A percentile compares a stretch with the other conserved stretches of the same genome.
phyloP scores from a whole-genome alignment of 2,113 vertebrate species.

The Trinectes maculatus region DNA sequence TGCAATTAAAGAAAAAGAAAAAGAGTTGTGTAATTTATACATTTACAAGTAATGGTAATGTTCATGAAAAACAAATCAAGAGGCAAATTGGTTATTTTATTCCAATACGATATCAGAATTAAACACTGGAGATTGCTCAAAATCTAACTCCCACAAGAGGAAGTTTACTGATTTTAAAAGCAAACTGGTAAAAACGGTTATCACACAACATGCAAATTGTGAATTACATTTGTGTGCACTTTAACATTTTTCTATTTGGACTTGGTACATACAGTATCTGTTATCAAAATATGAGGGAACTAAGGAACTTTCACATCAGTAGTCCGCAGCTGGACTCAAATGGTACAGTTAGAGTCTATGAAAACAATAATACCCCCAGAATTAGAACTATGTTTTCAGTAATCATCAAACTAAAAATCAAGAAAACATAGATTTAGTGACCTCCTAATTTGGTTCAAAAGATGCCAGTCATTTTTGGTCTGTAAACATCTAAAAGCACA shows the following conservation, averaged over 20 bases:
- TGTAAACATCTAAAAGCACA: slow-evolving; percentile 24
- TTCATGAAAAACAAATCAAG: background rate
- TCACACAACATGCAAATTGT: slow-evolving; percentile 19
- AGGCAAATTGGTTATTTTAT: slow-evolving; percentile 24
- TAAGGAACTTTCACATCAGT: background rate
- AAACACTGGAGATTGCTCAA: background rate
- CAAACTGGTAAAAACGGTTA: slow-evolving; percentile 26
- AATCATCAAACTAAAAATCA: background rate
- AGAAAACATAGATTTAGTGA: background rate
- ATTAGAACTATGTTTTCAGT: background rate
- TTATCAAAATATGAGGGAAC: slow-evolving; percentile 20
- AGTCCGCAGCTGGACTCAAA: background rate
- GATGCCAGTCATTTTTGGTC: background rate
- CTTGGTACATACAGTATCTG: background rate
- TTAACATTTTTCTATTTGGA: background rate
- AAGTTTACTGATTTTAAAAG: background rate
- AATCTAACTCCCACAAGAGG: background rate
- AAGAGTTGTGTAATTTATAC: too few relatives aligned
- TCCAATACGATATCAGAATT: slow-evolving; percentile 24
- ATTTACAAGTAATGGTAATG: background rate
- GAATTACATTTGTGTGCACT: background rate
- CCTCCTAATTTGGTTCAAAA: slow-evolving; percentile 6
- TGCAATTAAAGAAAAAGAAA: too few relatives aligned
- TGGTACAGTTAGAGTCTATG: background rate
- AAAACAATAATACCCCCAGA: background rate